phyloP scores from a whole-genome alignment of 2,888 invertebrate genomes.

The Smittia aterrima region DNA sequence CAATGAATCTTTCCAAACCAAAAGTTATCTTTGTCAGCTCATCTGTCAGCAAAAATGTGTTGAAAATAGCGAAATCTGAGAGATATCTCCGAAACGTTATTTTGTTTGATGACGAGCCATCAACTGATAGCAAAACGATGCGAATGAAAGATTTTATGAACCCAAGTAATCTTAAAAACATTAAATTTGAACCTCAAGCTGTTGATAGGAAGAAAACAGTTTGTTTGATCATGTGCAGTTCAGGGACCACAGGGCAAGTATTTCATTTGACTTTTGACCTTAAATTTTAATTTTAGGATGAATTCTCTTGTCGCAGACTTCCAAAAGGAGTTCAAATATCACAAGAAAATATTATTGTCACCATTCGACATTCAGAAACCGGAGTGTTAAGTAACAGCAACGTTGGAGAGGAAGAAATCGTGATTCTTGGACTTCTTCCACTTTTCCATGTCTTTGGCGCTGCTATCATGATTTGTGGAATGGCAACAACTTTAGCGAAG shows the following conservation, averaged over 20 bases:
- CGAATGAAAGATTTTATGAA: constrained; percentile 1
- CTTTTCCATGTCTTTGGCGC: constrained; percentile 84
- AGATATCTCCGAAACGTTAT: constrained; percentile 59
- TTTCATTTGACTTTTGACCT: too few species aligned
- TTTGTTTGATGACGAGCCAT: constrained; percentile 57
- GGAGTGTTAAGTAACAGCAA: background rate
- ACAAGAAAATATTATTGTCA: constrained; percentile 62
- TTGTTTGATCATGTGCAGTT: constrained; percentile 54
- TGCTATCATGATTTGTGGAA: constrained; percentile 60
- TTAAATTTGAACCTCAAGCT: background rate
- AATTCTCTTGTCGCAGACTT: too few species aligned
- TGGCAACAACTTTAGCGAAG: constrained; percentile 58
- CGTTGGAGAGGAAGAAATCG: constrained; percentile 47
- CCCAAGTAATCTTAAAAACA: background rate
- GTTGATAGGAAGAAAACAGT: constrained; percentile 47
- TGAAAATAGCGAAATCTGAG: constrained; percentile 52
- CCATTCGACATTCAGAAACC: constrained; percentile 42
- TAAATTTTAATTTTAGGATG: too few species aligned
- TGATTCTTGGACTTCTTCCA: constrained; percentile 68
- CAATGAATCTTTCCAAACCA: constrained; percentile 17
- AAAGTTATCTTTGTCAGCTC: background rate
- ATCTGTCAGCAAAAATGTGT: background rate
- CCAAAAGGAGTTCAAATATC: constrained; percentile 76
- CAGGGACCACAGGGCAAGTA: constrained; percentile 64
- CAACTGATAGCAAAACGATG: background rate